phyloP scores from a whole-genome alignment of 2,888 invertebrate genomes.

The Abrostola tripartita region DNA sequence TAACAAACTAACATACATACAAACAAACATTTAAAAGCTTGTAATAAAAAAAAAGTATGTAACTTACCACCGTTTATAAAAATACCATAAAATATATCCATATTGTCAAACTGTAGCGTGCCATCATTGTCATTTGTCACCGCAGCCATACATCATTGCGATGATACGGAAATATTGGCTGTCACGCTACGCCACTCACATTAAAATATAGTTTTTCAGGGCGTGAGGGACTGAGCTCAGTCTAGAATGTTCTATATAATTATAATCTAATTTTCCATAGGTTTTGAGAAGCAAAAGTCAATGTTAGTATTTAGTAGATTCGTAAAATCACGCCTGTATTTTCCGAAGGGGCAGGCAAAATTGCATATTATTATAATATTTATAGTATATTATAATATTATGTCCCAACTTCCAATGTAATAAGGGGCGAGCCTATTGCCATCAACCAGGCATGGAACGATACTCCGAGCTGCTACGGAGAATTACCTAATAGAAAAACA shows the following conservation, averaged over 20 bases:
- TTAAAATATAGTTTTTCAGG: conserved; percentile 41
- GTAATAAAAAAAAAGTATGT: neutral
- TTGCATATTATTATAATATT: too few relatives aligned
- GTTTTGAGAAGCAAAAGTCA: too few relatives aligned
- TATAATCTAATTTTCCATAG: neutral
- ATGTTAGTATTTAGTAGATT: neutral
- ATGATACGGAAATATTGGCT: conserved; percentile 43
- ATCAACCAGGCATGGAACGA: too few relatives aligned
- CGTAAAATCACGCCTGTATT: too few relatives aligned
- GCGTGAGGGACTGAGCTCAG: neutral
- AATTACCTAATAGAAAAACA: too few relatives aligned
- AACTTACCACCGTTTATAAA: conserved; percentile 20
- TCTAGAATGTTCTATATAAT: neutral
- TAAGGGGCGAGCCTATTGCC: too few relatives aligned
- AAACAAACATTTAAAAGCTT: too few relatives aligned
- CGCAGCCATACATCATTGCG: conserved; percentile 43
- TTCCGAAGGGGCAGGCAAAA: too few relatives aligned
- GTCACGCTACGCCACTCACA: conserved; percentile 31
- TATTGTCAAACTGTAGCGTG: conserved; percentile 17
- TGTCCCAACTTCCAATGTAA: too few relatives aligned
- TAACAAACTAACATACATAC: too few relatives aligned
- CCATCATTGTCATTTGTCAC: conserved; percentile 55
- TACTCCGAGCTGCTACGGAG: too few relatives aligned
- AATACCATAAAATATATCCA: conserved; percentile 12
- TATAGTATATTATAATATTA: too few relatives aligned